These are phyloP conservation scores for Axea sp. DNA, from an alignment of 2,888 invertebrate genomes.

Conservation along the genomic window DNA sequence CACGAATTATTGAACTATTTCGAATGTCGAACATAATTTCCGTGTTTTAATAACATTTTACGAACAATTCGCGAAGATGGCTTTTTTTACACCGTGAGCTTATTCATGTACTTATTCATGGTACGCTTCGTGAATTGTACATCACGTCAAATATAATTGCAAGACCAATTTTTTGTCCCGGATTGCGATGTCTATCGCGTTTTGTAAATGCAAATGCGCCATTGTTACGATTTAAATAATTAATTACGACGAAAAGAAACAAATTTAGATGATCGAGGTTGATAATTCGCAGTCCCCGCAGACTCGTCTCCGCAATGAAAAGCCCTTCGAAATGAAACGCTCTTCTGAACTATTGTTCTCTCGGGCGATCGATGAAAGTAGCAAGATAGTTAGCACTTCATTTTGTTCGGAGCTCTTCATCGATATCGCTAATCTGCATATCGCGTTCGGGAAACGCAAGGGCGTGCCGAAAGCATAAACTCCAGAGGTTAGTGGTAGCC, in stretches of 20 bases:
- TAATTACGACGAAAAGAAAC: conserved; percentile 27
- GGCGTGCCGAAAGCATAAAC: conserved; percentile 69
- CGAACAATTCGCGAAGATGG: neutral
- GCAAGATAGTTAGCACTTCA: conserved; percentile 55
- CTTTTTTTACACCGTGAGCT: too few relatives aligned
- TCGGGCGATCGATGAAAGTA: conserved; percentile 38
- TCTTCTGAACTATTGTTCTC: conserved; percentile 32
- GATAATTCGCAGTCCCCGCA: conserved; percentile 5
- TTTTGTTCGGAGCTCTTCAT: conserved; percentile 43
- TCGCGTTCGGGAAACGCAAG: conserved; percentile 62
- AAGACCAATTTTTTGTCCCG: too few relatives aligned
- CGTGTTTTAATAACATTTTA: neutral
- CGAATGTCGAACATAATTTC: conserved; percentile 1
- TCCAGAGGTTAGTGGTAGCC: conserved; percentile 66
- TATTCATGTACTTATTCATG: too few relatives aligned
- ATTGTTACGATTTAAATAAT: conserved; percentile 17
- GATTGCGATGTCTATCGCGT: too few relatives aligned
- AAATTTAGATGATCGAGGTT: conserved; percentile 7
- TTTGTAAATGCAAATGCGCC: too few relatives aligned
- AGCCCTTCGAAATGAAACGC: conserved; percentile 16
- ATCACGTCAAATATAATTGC: too few relatives aligned
- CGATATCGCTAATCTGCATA: conserved; percentile 54
- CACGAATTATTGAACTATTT: conserved; percentile 17
- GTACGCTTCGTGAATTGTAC: too few relatives aligned
- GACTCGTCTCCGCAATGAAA: neutral